Conservation (phyloP, 2,888 invertebrate genomes). For the Tyria jacobaeae region DNA sequence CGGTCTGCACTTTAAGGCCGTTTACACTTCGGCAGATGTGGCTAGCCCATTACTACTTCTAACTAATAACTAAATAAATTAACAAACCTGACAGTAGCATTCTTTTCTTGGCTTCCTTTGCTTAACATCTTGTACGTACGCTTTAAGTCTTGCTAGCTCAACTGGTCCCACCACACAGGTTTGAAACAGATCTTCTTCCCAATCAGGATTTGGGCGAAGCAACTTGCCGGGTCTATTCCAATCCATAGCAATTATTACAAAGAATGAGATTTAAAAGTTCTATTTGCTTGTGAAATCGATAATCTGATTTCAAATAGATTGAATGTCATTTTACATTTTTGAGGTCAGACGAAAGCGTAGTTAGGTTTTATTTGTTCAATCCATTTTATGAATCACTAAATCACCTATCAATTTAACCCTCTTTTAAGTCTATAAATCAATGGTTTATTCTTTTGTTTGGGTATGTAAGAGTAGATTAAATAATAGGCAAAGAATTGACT, state of each 20-base stretch:
- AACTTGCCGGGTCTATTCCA: conserved; percentile 26
- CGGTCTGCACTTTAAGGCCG: no score
- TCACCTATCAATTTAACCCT: background rate
- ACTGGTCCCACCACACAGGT: conserved; percentile 42
- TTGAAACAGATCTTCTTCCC: conserved; percentile 50
- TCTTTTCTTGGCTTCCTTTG: conserved; percentile 22
- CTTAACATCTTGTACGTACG: conserved; percentile 29
- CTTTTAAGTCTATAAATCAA: conserved; percentile 13
- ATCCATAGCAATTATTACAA: conserved; percentile 12
- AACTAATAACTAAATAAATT: background rate
- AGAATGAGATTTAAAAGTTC: background rate
- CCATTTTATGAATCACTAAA: background rate
- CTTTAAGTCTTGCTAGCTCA: conserved; percentile 32
- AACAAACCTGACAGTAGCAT: conserved; percentile 39
- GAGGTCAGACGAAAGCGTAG: background rate
- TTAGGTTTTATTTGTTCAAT: no score
- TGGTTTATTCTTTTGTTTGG: conserved; percentile 6
- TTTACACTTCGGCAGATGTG: no score
- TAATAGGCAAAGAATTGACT: conserved; percentile 17
- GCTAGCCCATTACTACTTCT: no score
- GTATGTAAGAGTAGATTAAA: conserved; percentile 14
- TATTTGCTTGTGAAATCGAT: background rate
- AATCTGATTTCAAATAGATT: background rate
- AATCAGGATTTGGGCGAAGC: conserved; percentile 50
- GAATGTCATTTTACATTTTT: background rate